A percentile compares a stretch with the other conserved stretches of the same genome.
phyloP scores from a whole-genome alignment of 2,888 invertebrate genomes.

The Lasiommata megera region DNA sequence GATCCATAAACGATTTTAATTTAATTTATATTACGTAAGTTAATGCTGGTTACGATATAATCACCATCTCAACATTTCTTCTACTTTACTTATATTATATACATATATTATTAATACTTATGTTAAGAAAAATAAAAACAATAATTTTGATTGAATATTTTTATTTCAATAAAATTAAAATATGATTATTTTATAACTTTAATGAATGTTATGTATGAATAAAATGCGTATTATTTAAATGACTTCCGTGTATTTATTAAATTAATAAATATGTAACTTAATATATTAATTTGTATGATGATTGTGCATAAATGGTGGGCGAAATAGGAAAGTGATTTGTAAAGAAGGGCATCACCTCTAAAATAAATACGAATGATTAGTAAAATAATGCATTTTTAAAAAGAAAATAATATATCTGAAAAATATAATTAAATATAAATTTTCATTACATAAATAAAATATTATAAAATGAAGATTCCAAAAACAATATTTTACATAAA shows the following conservation, averaged over 20 bases:
- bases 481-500: constrained; percentile 68
- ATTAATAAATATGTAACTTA: constrained; percentile 1
- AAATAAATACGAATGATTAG: constrained; percentile 6
- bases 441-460: constrained; percentile 5
- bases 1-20: no score
- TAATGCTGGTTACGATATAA: no score
- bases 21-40: no score
- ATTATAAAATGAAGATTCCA: constrained; percentile 52
- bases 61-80: no score
- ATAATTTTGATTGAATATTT: background rate
- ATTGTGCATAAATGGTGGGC: constrained; percentile 26
- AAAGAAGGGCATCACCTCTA: constrained; percentile 32
- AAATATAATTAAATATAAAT: background rate
- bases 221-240: constrained; percentile 23
- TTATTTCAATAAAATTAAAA: background rate
- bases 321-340: constrained; percentile 24
- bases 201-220: background rate
- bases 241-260: constrained; percentile 17
- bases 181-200: background rate
- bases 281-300: background rate
- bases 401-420: constrained; percentile 29
- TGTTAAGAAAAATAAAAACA: no score
- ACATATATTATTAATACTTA: no score
- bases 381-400: constrained; percentile 4
- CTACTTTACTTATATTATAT: no score